phyloP scores from a whole-genome alignment of 1,140 invertebrate species.

The Mycetomoellerius zeteki region DNA sequence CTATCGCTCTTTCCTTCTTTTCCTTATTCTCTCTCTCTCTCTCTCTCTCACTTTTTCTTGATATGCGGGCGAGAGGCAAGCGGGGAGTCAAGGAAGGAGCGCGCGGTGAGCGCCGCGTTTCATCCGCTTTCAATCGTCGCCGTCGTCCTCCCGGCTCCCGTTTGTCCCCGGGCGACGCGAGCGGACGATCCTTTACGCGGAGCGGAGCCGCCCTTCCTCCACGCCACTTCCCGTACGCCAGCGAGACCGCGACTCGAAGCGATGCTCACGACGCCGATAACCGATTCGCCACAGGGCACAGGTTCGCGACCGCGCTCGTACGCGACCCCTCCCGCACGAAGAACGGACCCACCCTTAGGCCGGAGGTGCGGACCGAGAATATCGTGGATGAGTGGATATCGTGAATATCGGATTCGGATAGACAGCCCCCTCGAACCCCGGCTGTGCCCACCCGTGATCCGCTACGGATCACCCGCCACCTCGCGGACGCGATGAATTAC shows the following conservation, averaged over 20 bases:
- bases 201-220: conserved; percentile 7
- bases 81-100: conserved; percentile 73
- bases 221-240: neutral
- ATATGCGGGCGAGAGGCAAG: conserved; percentile 56
- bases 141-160: neutral
- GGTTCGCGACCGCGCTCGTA: conserved; percentile 59
- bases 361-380: conserved; percentile 46
- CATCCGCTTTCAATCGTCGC: conserved; percentile 65
- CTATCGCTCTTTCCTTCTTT: conserved; percentile 3
- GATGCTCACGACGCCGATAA: conserved; percentile 20
- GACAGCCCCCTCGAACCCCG: neutral
- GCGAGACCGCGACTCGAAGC: neutral
- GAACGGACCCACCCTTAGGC: conserved; percentile 78
- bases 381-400: too few relatives aligned
- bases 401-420: too few relatives aligned
- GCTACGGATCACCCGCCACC: neutral
- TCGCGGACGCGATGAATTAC: neutral
- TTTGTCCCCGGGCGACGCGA: neutral
- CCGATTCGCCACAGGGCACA: conserved; percentile 32
- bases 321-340: conserved; percentile 76
- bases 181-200: neutral
- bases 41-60: neutral
- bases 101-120: conserved; percentile 61
- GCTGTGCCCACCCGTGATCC: neutral
- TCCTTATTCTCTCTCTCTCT: neutral